phyloP scores from a whole-genome alignment of 2,797 vertebrate species.

The Malurus splendens region DNA sequence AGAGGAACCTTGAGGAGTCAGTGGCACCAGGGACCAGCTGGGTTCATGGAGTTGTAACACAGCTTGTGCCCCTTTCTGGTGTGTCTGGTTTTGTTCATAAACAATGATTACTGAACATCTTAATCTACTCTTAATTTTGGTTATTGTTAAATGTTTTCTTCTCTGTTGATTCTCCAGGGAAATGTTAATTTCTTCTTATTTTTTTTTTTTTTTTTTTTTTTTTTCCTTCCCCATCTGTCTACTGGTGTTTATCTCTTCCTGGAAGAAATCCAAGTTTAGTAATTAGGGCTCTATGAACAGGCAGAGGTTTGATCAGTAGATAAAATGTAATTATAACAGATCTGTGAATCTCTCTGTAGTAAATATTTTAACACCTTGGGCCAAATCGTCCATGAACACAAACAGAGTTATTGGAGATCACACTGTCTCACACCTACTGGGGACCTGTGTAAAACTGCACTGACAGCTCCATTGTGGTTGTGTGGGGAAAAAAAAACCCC shows the following conservation, averaged over 20 bases:
- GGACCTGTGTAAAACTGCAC: background rate
- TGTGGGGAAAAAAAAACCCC: background rate
- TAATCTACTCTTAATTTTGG: slow-evolving; percentile 15
- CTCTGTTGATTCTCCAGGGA: slow-evolving; percentile 21
- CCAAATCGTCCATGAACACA: background rate
- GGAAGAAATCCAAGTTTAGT: slow-evolving; percentile 39
- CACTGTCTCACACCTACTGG: background rate
- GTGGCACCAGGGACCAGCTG: background rate
- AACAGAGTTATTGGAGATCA: slow-evolving; percentile 2
- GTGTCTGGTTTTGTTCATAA: background rate
- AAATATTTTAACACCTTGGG: slow-evolving; percentile 47
- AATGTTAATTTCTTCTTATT: background rate
- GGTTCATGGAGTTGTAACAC: background rate
- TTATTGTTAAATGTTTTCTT: slow-evolving; percentile 18
- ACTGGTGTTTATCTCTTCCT: slow-evolving; percentile 23
- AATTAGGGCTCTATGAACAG: slow-evolving; percentile 44
- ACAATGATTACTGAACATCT: background rate
- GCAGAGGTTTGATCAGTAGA: slow-evolving; percentile 38
- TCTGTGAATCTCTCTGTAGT: slow-evolving; percentile 5
- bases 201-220: background rate
- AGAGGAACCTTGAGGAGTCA: background rate
- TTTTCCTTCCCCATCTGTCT: background rate
- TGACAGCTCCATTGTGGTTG: background rate
- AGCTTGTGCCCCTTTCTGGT: background rate
- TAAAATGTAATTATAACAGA: slow-evolving; percentile 42